Conservation (phyloP, 2,797 vertebrate species). For the Gymnopithys bicolor region DNA sequence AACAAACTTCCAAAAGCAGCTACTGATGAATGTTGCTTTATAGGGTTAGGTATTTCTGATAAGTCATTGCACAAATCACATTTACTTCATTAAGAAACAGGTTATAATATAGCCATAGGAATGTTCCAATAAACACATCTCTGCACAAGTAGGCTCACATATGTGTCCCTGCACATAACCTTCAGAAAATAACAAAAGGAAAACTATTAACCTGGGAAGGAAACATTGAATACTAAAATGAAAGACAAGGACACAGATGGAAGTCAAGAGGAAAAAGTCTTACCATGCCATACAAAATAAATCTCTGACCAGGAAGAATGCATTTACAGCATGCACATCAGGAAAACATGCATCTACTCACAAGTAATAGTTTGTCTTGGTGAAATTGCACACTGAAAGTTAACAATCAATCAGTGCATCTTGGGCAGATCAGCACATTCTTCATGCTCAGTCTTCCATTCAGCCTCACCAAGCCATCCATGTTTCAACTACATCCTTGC, state of each 20-base stretch:
- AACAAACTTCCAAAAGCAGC: background rate
- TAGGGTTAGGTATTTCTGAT: background rate
- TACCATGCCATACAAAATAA: background rate
- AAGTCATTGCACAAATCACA: background rate
- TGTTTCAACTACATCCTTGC: background rate
- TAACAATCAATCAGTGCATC: background rate
- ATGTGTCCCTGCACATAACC: background rate
- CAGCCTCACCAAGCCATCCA: background rate
- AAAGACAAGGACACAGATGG: background rate
- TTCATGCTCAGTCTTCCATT: slow-evolving; percentile 5
- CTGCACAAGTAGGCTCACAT: background rate
- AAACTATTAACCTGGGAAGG: background rate
- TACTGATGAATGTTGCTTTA: background rate
- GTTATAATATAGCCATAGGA: background rate
- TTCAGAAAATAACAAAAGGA: background rate
- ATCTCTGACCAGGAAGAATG: background rate
- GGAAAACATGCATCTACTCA: slow-evolving; percentile 14
- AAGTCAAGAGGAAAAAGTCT: background rate
- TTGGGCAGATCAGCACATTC: slow-evolving; percentile 23
- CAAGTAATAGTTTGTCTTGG: background rate
- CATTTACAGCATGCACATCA: background rate
- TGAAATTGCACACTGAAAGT: background rate
- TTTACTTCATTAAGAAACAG: background rate
- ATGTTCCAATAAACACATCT: background rate
- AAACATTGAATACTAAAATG: background rate